A percentile compares a stretch with the other conserved stretches of the same genome.
Conservation (phyloP, 2,888 invertebrate genomes). For the Odontomyia ornata region DNA sequence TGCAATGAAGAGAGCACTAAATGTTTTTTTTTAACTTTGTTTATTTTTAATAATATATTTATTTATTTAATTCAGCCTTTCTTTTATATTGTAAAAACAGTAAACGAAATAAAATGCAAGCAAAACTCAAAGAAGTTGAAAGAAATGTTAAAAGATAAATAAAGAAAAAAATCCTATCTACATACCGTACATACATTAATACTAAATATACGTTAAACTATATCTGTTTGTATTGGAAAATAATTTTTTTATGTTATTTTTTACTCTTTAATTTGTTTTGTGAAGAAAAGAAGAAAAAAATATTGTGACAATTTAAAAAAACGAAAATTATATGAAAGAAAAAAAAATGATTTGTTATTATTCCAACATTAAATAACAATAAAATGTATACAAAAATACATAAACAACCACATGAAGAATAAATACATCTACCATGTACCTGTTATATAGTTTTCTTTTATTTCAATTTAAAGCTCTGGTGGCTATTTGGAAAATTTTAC, state of each 20-base stretch:
- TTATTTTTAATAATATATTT: background rate
- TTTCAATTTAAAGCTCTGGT: background rate
- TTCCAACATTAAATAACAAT: constrained; percentile 40
- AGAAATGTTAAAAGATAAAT: no score
- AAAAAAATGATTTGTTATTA: background rate
- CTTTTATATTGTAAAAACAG: background rate
- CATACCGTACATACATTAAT: no score
- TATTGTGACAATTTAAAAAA: constrained; percentile 7
- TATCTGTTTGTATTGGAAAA: no score
- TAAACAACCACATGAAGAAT: constrained; percentile 47
- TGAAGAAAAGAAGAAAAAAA: background rate
- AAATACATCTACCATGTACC: constrained; percentile 51
- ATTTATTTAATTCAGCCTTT: constrained; percentile 19
- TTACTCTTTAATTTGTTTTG: background rate
- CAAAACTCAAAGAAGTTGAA: background rate
- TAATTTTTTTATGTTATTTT: no score
- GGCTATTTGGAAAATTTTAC: no score
- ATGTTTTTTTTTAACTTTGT: no score
- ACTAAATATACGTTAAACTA: no score
- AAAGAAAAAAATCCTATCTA: no score
- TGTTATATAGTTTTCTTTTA: constrained; percentile 47
- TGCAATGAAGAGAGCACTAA: no score
- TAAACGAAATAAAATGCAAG: background rate
- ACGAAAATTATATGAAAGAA: background rate
- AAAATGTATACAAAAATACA: constrained; percentile 44